phyloP scores from a whole-genome alignment of 2,888 invertebrate genomes.

The Athalia cordata region DNA sequence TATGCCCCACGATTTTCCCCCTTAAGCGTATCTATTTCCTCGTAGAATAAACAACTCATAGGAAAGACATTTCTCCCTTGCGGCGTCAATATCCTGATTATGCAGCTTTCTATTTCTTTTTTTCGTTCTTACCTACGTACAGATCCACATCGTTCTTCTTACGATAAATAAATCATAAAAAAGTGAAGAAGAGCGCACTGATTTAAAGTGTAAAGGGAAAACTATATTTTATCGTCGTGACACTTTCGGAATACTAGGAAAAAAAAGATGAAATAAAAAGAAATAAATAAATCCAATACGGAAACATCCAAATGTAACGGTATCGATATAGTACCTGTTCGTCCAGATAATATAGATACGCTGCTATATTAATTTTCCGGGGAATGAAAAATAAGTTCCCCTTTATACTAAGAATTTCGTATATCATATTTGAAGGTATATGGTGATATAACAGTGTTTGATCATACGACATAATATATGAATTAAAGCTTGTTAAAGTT shows the following conservation, averaged over 20 bases:
- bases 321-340: background rate
- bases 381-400: background rate
- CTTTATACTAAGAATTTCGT: conserved; percentile 36
- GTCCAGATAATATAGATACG: background rate
- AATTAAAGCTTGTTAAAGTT: conserved; percentile 23
- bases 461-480: conserved; percentile 19
- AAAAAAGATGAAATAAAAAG: no score
- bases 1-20: background rate
- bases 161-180: background rate
- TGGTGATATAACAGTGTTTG: conserved; percentile 43
- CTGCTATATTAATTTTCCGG: background rate
- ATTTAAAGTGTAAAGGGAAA: no score
- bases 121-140: background rate
- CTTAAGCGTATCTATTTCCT: background rate
- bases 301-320: no score
- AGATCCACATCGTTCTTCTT: background rate
- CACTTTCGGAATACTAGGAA: no score
- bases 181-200: no score
- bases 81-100: conserved; percentile 13
- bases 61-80: conserved; percentile 21
- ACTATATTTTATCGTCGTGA: no score
- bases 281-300: no score
- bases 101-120: background rate
- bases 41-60: background rate
- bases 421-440: conserved; percentile 38